phyloP scores from a whole-genome alignment of 2,113 vertebrate genomes.

The Microtus montanus region DNA sequence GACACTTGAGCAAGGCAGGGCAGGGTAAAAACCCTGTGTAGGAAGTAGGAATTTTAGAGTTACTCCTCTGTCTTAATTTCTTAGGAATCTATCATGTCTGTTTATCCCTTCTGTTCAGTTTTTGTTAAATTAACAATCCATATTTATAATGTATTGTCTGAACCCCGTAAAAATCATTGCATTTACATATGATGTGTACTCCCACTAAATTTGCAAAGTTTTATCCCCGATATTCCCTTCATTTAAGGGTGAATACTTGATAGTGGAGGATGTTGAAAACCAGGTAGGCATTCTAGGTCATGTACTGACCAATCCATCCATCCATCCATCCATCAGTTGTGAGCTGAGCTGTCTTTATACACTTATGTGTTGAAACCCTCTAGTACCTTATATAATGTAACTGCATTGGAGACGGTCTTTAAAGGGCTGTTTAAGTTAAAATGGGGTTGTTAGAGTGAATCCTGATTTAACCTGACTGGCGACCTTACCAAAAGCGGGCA shows the following conservation, averaged over 20 bases:
- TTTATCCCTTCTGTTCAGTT: neutral
- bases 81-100: neutral
- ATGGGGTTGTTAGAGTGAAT: neutral
- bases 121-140: conserved; percentile 34
- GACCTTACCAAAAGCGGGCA: neutral
- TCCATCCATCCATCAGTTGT: neutral
- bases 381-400: neutral
- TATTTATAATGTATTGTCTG: neutral
- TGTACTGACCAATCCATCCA: too few species aligned
- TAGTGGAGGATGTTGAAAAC: neutral
- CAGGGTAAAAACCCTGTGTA: neutral
- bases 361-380: neutral
- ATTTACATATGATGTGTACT: neutral
- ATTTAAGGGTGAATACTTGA: neutral
- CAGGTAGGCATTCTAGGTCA: neutral
- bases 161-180: neutral
- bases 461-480: neutral
- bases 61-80: neutral
- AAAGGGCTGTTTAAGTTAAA: neutral
- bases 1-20: neutral
- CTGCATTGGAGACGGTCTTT: neutral
- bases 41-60: neutral
- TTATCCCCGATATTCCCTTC: neutral
- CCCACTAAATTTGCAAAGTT: conserved; percentile 14
- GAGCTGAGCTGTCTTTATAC: neutral